Percentiles rank a stretch among this genome's conserved stretches.
Evolutionary conservation across 1,140 invertebrate species (phyloP).

Genomic region (Drosophila sp.): DNA sequence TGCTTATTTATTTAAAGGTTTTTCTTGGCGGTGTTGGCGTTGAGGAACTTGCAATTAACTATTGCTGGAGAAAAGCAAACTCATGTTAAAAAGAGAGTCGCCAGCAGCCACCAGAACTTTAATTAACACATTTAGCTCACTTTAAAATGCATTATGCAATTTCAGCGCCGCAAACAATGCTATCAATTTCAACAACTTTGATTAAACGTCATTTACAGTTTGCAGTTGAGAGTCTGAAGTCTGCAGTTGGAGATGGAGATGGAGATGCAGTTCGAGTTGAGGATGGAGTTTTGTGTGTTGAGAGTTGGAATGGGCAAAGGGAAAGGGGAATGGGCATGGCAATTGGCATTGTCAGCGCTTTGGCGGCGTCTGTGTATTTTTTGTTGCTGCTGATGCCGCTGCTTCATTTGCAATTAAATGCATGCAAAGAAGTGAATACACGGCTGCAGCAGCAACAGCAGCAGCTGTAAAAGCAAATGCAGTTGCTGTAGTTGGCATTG

Average conservation of each 20-base stretch:
- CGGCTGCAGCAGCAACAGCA: slow-evolving; percentile 4
- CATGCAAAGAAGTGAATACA: slow-evolving; percentile 58
- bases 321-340: slow-evolving; percentile 14
- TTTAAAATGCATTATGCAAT: slow-evolving; percentile 75
- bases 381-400: slow-evolving; percentile 27
- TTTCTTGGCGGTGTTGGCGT: slow-evolving; percentile 9
- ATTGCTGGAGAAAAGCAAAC: slow-evolving; percentile 41
- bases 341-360: slow-evolving; percentile 68
- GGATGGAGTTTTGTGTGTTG: not conserved
- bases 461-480: slow-evolving; percentile 6
- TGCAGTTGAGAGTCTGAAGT: slow-evolving; percentile 30
- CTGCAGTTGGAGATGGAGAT: not conserved
- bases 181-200: slow-evolving; percentile 82
- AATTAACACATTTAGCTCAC: slow-evolving; percentile 71
- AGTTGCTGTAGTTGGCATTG: slow-evolving; percentile 13
- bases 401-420: slow-evolving; percentile 81
- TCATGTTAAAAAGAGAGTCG: slow-evolving; percentile 20
- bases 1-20: slow-evolving; percentile 68
- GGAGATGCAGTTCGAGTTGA: slow-evolving; percentile 17
- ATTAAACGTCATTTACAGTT: slow-evolving; percentile 81
- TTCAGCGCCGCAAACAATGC: slow-evolving; percentile 68
- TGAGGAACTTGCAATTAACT: slow-evolving; percentile 59
- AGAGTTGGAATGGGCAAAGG: slow-evolving; percentile 31
- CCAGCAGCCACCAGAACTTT: slow-evolving; percentile 44
- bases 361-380: slow-evolving; percentile 28